Evolutionary conservation across 2,797 vertebrate species (phyloP), one percentile per base, ranked within the genome.

Genomic region (Molossus alvarezi): DNA sequence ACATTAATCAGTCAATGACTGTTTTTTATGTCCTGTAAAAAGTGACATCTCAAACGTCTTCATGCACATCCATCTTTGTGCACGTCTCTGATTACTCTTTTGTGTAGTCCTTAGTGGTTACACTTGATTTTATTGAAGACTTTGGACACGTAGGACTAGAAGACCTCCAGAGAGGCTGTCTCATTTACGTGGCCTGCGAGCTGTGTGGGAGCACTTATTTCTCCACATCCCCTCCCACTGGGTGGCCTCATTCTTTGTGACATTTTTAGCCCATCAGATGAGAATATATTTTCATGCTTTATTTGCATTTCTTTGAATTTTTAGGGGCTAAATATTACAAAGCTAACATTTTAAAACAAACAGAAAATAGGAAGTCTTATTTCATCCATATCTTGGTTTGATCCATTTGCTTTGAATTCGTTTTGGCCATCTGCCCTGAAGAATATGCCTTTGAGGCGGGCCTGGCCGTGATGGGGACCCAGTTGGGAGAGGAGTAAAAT

Each of bases 201-300:
- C 4, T 37, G 60, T 53, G 62, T 14, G 33, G 3, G 45, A 23
- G n/a, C 65, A 10, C 25, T 67, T 73, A 0, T n/a, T 76, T 71
- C 62, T 58, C 60, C 25, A 14, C 57, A 55, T 21, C 53, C 53
- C 25, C 13, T 86, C 76, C 51, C 13, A 41, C 4, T 27, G 14
- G 5, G 23, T 51, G 53, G 37, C 81, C n/a, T 81, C 14, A 58
- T 81, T 80, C 4, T 76, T 80, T n/a, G 67, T 27, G 57, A 6
- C 10, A 64, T 88, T 65, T 55, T 96, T 77, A 72, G 27, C 23
- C 6, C 37, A 58, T 94, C 77, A 37, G 5, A 33, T 57, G 15
- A 83, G 58, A 90, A 60, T 91, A 65, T 91, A 11, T 91, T 89
- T 90, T 83, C 17, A 18, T 29, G 17, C 69, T 94, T 83, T 69